These are phyloP conservation scores for Hozukius guyotensis DNA, from an alignment of 2,797 vertebrate genomes.

Conservation along the genomic window DNA sequence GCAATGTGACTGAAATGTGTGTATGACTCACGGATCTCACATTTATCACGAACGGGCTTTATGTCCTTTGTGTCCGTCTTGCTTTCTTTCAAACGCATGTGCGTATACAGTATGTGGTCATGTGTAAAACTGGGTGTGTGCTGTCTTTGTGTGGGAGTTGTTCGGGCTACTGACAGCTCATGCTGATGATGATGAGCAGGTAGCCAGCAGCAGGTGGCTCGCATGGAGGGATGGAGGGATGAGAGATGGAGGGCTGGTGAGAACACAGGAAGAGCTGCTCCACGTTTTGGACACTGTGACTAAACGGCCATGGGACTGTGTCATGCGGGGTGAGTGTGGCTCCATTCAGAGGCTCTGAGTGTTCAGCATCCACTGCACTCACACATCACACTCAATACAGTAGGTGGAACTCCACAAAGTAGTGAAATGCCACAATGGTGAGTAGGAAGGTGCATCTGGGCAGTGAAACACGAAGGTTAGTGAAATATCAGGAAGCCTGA, in stretches of 20 bases:
- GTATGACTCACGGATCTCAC: constrained; percentile 14
- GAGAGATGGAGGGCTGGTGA: neutral
- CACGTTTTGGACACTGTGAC: constrained; percentile 25
- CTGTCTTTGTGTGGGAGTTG: constrained; percentile 18
- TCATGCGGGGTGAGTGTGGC: constrained; percentile 32
- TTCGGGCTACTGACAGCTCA: constrained; percentile 8
- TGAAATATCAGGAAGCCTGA: too few species aligned
- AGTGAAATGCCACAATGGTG: constrained; percentile 20
- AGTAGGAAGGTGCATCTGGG: neutral
- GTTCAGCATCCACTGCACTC: constrained; percentile 8
- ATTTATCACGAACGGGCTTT: neutral
- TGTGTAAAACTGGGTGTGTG: neutral
- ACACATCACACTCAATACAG: constrained; percentile 10
- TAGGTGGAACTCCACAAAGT: constrained; percentile 23
- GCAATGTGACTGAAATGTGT: neutral
- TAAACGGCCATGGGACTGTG: constrained; percentile 19
- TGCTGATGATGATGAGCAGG: constrained; percentile 36
- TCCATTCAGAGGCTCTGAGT: constrained; percentile 16
- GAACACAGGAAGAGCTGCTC: constrained; percentile 22
- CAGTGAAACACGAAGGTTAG: neutral
- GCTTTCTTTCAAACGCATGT: neutral
- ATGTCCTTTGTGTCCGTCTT: neutral
- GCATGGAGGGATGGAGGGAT: neutral
- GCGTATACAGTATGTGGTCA: neutral
- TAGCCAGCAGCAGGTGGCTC: constrained; percentile 43